phyloP scores from a whole-genome alignment of 2,888 invertebrate species.

The Trachelus stipa region DNA sequence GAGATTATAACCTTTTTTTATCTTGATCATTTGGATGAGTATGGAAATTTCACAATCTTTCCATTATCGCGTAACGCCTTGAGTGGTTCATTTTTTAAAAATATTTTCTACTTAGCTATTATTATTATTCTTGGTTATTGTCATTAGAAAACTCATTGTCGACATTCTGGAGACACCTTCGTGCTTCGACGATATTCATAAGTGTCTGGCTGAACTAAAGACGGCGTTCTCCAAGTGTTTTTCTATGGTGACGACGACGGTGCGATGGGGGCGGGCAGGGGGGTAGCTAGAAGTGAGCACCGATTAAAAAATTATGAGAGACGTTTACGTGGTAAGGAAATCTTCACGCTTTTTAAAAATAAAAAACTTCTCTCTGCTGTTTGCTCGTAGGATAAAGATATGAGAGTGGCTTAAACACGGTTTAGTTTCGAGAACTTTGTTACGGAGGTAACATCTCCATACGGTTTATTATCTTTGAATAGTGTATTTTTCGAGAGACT shows the following conservation, averaged over 20 bases:
- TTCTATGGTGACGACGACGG: conserved; percentile 5
- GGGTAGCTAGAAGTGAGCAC: conserved; percentile 46
- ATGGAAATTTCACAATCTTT: not conserved
- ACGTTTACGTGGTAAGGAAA: conserved; percentile 23
- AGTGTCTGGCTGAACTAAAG: conserved; percentile 49
- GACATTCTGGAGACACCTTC: conserved; percentile 14
- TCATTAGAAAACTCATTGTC: conserved; percentile 18
- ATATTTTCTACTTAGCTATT: not conserved
- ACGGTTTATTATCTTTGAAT: not conserved
- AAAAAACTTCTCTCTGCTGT: conserved; percentile 22
- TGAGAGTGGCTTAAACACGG: conserved; percentile 29
- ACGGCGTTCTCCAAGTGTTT: not conserved
- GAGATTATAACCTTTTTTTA: not conserved
- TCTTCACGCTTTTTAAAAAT: conserved; percentile 57
- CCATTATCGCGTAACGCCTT: not conserved
- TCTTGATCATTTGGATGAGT: not conserved
- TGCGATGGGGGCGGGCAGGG: conserved; percentile 22
- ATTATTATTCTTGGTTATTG: not conserved
- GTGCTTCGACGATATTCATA: not conserved
- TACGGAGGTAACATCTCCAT: conserved; percentile 16
- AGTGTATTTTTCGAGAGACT: not conserved
- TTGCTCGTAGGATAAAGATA: conserved; percentile 41
- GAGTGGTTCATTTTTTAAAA: not conserved
- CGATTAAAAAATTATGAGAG: conserved; percentile 38
- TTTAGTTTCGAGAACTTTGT: conserved; percentile 42